A percentile compares a stretch with the other conserved stretches of the same genome.
Evolutionary conservation across 1,140 invertebrate genomes (phyloP).

Genomic region (Aphidius ervi): DNA sequence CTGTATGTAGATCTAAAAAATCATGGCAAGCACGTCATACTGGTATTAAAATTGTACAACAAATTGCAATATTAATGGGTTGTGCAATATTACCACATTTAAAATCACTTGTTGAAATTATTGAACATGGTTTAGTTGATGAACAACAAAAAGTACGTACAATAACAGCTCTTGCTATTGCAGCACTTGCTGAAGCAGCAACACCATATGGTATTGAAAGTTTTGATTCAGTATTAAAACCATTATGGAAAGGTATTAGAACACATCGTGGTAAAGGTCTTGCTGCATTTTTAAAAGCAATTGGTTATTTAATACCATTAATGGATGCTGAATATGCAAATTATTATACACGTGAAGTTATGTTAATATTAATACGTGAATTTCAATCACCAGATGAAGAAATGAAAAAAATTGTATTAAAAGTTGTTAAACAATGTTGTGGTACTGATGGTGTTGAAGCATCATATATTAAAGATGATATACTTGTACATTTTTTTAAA

Average conservation of each 20-base stretch:
- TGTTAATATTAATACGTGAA: slow-evolving; percentile 98
- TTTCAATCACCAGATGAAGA: slow-evolving; percentile 99
- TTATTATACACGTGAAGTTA: slow-evolving; percentile 99
- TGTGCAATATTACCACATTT: slow-evolving; percentile 98
- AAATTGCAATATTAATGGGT: slow-evolving; percentile 99
- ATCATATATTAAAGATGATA: slow-evolving; percentile 99
- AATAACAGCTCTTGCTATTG: slow-evolving; percentile 97
- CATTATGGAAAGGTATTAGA: slow-evolving; percentile 98
- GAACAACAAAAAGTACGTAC: slow-evolving; percentile 91
- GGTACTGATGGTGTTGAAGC: slow-evolving; percentile 99
- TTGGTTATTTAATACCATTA: slow-evolving; percentile 97
- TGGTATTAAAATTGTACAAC: slow-evolving; percentile 99
- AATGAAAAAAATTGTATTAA: slow-evolving; percentile 99
- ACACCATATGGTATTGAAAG: slow-evolving; percentile 99
- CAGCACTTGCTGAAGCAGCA: slow-evolving; percentile 94
- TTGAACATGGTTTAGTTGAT: slow-evolving; percentile 91
- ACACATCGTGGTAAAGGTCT: slow-evolving; percentile 98
- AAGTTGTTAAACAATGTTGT: slow-evolving; percentile 99
- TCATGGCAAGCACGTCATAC: slow-evolving; percentile 99
- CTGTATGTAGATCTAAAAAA: slow-evolving; percentile 98
- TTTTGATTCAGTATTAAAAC: slow-evolving; percentile 98
- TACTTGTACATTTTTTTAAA: slow-evolving; percentile 98
- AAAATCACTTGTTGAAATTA: slow-evolving; percentile 97
- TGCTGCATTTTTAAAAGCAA: slow-evolving; percentile 98
- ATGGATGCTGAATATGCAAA: slow-evolving; percentile 99